Evolutionary conservation across 2,113 vertebrate genomes (phyloP), one percentile per base, ranked within the genome.

Genomic region (Paramisgurnus dabryanus): DNA sequence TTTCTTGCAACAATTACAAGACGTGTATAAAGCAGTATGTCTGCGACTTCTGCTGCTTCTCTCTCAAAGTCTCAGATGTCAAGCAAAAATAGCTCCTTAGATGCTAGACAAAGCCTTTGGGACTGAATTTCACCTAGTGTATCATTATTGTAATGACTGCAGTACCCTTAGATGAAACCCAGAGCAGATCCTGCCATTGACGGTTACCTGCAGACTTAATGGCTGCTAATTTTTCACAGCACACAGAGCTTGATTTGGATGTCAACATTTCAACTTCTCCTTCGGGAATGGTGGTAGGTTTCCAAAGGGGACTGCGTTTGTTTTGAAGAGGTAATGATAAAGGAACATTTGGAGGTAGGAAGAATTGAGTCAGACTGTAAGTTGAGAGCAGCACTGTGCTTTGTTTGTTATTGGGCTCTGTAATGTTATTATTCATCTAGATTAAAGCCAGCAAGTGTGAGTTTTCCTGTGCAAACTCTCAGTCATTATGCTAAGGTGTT

Each of bases 111-210:
- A 73, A 60, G 55, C 53, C 39, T 73, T 41, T 58, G 70, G 70
- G 70, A 60, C 70, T 60, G 18, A 57, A 73, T 58, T 41, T 45
- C 70, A 57, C 55, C n/a, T 60, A 15, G 17, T 57, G 70, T 73
- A 34, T 60, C 53, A 73, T 73, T 73, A 73, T 60, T 60, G 70
- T 73, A 73, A 73, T 73, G 34, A 60, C 53, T 18, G 55, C 4
- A 34, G 39, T 39, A 73, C 70, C 49, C 49, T 43, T 22, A 73
- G 55, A 73, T 60, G 34, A 73, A 57, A 73, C 55, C 39, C 34
- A 10, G 70, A 58, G n/a, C 34, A 8, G 15, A 43, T 58, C 8
- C 70, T 60, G 55, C 13, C 40, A 73, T 73, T 57, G 70, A 60
- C 53, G 43, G 70, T 22, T 60, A 73, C 53, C 70, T 60, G 70